Evolutionary conservation across 2,113 vertebrate genomes (phyloP).

Genomic region (Etheostoma spectabile): DNA sequence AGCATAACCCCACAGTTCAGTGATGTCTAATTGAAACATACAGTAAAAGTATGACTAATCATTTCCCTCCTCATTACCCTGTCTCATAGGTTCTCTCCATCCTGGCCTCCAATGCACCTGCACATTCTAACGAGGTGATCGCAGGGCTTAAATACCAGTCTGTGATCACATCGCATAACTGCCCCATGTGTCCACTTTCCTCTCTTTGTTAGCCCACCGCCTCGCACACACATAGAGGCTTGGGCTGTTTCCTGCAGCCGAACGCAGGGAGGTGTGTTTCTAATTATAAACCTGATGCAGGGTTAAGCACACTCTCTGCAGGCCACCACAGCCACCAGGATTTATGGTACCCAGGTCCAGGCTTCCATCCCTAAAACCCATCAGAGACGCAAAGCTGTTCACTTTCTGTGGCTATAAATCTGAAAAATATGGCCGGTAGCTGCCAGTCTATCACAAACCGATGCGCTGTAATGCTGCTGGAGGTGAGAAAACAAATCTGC

Average conservation of each 20-base stretch:
- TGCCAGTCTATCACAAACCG: slow-evolving; percentile 25
- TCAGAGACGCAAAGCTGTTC: slow-evolving; percentile 48
- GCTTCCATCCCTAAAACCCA: slow-evolving; percentile 34
- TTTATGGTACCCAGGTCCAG: slow-evolving; percentile 59
- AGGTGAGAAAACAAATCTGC: slow-evolving; percentile 31
- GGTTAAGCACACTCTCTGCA: slow-evolving; percentile 66
- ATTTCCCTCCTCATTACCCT: slow-evolving; percentile 43
- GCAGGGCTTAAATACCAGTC: slow-evolving; percentile 51
- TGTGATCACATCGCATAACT: slow-evolving; percentile 74
- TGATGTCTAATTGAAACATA: slow-evolving; percentile 40
- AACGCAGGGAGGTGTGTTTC: slow-evolving; percentile 77
- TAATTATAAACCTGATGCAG: slow-evolving; percentile 78
- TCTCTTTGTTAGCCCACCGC: slow-evolving; percentile 79
- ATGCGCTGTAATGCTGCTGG: slow-evolving; percentile 25
- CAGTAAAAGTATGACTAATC: slow-evolving; percentile 34
- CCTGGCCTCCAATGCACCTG: slow-evolving; percentile 75
- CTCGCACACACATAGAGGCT: slow-evolving; percentile 52
- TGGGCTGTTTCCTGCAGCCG: slow-evolving; percentile 74
- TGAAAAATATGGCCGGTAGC: slow-evolving; percentile 42
- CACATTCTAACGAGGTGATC: slow-evolving; percentile 76
- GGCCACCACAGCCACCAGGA: slow-evolving; percentile 60
- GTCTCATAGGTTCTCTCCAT: slow-evolving; percentile 51
- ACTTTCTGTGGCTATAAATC: slow-evolving; percentile 54
- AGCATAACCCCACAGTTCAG: slow-evolving; percentile 22
- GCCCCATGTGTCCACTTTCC: slow-evolving; percentile 79